Conservation (phyloP, 2,888 invertebrate genomes). For the Eupsilia transversa region DNA sequence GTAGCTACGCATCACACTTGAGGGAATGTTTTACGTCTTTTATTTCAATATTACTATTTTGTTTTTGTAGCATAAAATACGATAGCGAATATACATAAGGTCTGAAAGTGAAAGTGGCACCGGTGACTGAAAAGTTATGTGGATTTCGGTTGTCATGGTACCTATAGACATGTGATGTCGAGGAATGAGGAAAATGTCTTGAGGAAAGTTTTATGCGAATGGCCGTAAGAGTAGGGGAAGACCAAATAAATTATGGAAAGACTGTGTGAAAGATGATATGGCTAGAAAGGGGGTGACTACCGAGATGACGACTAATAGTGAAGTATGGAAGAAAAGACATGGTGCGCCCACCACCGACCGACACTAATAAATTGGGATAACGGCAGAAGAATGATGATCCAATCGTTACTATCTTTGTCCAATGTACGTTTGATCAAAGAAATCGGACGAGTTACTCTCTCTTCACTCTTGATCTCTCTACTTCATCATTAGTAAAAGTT, state of each 20-base stretch:
- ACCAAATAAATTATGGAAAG: not conserved
- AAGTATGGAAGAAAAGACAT: not conserved
- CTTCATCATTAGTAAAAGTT: not conserved
- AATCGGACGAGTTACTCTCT: not conserved
- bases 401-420: not conserved
- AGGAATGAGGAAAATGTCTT: not conserved
- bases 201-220: not conserved
- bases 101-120: not conserved
- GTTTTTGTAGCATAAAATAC: not conserved
- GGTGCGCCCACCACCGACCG: too few relatives aligned
- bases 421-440: not conserved
- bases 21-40: not conserved
- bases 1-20: conserved; percentile 8
- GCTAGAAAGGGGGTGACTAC: not conserved
- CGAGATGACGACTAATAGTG: not conserved
- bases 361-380: not conserved
- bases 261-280: not conserved
- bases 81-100: not conserved
- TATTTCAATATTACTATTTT: not conserved
- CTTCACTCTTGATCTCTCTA: not conserved
- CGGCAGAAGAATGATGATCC: not conserved
- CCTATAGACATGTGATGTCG: not conserved
- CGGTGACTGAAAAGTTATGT: not conserved
- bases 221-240: not conserved
- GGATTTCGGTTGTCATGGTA: not conserved